phyloP scores from a whole-genome alignment of 2,113 vertebrate species.

The Pongo abelii region DNA sequence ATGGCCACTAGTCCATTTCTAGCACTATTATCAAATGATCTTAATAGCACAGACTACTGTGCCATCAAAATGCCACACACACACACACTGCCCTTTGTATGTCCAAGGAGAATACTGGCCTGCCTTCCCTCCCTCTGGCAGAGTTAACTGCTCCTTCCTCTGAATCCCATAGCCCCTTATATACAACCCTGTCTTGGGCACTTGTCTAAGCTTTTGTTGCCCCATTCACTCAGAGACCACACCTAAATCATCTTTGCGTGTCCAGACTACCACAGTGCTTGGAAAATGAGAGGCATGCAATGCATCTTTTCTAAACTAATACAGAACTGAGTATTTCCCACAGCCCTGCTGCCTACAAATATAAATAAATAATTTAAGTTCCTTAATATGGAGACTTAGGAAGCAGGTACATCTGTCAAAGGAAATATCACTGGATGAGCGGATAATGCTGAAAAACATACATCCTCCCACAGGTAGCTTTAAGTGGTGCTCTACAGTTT shows the following conservation, averaged over 20 bases:
- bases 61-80: background rate
- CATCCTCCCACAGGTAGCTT: background rate
- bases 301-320: background rate
- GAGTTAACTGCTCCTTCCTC: background rate
- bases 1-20: background rate
- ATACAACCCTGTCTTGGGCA: rapidly evolving
- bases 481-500: background rate
- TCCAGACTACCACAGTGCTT: background rate
- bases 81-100: too few species aligned
- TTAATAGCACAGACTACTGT: background rate
- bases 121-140: background rate
- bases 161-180: background rate
- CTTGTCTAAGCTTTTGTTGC: background rate
- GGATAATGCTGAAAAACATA: background rate
- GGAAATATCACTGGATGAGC: background rate
- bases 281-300: background rate
- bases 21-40: background rate
- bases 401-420: background rate
- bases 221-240: background rate
- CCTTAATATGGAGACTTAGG: background rate
- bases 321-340: background rate
- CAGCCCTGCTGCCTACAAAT: background rate
- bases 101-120: background rate
- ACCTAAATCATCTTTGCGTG: background rate
- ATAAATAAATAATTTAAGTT: background rate